These are phyloP conservation scores for Drosophila lowei DNA, from an alignment of 1,140 invertebrate species.

Conservation along the genomic window DNA sequence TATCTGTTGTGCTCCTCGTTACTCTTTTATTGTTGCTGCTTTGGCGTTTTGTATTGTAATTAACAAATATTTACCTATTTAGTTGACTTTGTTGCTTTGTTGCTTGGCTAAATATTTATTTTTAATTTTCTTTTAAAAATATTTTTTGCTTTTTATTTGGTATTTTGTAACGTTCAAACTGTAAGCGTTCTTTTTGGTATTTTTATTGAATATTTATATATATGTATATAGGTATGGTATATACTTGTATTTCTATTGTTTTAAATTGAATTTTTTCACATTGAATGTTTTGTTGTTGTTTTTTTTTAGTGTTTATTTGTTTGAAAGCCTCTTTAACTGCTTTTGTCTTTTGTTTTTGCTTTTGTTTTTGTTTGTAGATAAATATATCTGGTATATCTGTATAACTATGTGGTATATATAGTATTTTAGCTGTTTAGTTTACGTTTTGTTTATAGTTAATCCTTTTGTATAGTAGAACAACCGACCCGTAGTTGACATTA, in stretches of 20 bases:
- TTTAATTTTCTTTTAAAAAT: slow-evolving; percentile 20
- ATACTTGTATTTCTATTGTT: slow-evolving; percentile 30
- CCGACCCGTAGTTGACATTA: slow-evolving; percentile 47
- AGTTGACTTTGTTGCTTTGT: slow-evolving; percentile 27
- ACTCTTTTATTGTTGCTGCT: slow-evolving; percentile 25
- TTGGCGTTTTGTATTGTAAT: slow-evolving; percentile 35
- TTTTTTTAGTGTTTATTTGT: slow-evolving; percentile 16
- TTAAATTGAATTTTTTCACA: slow-evolving; percentile 26
- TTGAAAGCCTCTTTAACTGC: slow-evolving; percentile 58
- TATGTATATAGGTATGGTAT: slow-evolving; percentile 17
- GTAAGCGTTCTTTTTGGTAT: slow-evolving; percentile 16
- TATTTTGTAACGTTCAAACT: slow-evolving; percentile 29
- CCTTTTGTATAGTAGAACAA: slow-evolving; percentile 18
- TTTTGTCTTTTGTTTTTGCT: slow-evolving; percentile 39
- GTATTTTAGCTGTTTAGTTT: slow-evolving; percentile 15
- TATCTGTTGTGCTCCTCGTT: neutral
- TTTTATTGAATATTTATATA: slow-evolving; percentile 26
- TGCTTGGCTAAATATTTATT: slow-evolving; percentile 23
- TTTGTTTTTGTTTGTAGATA: slow-evolving; percentile 17
- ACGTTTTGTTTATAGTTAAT: slow-evolving; percentile 14
- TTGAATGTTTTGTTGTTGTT: slow-evolving; percentile 12
- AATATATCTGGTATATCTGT: slow-evolving; percentile 18
- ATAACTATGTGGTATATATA: slow-evolving; percentile 31
- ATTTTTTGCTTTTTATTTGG: too few species aligned
- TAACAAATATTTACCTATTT: slow-evolving; percentile 62